phyloP scores from a whole-genome alignment of 35 echinoderm and acorn worm genomes.

The Apostichopus parvimensis region DNA sequence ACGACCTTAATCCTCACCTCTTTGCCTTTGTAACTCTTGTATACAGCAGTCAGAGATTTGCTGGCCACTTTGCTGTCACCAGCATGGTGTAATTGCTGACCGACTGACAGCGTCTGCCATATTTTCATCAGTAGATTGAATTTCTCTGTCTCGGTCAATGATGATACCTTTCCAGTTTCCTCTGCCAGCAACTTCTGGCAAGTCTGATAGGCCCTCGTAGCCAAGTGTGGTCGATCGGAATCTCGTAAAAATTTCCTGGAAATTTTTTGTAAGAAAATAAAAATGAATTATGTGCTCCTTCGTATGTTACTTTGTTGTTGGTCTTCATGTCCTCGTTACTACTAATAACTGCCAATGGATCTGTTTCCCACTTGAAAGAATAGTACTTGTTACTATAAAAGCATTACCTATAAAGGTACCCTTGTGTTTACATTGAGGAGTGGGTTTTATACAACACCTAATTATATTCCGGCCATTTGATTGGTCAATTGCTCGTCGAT shows the following conservation, averaged over 20 bases:
- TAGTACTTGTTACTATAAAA: no score
- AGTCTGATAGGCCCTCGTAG: slow-evolving; percentile 68
- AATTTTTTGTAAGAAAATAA: not conserved
- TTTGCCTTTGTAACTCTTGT: slow-evolving; percentile 29
- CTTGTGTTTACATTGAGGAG: not conserved
- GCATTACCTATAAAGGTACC: no score
- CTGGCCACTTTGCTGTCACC: slow-evolving; percentile 17
- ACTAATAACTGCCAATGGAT: no score
- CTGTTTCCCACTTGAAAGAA: no score
- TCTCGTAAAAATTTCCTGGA: slow-evolving; percentile 86
- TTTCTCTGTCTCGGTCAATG: slow-evolving; percentile 9
- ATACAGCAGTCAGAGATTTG: slow-evolving; percentile 42
- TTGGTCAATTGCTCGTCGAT: no score
- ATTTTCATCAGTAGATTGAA: slow-evolving; percentile 42
- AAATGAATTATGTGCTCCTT: no score
- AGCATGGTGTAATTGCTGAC: slow-evolving; percentile 57
- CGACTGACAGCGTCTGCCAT: slow-evolving; percentile 32
- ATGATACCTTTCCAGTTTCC: not conserved
- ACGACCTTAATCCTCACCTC: slow-evolving; percentile 41
- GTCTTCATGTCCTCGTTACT: no score
- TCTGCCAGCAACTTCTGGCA: slow-evolving; percentile 55
- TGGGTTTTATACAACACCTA: no score
- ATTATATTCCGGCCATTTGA: no score
- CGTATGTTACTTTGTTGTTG: no score
- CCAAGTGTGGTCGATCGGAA: slow-evolving; percentile 71